These are phyloP conservation scores for Cantharis rufa DNA, from an alignment of 2,888 invertebrate species.

Conservation along the genomic window DNA sequence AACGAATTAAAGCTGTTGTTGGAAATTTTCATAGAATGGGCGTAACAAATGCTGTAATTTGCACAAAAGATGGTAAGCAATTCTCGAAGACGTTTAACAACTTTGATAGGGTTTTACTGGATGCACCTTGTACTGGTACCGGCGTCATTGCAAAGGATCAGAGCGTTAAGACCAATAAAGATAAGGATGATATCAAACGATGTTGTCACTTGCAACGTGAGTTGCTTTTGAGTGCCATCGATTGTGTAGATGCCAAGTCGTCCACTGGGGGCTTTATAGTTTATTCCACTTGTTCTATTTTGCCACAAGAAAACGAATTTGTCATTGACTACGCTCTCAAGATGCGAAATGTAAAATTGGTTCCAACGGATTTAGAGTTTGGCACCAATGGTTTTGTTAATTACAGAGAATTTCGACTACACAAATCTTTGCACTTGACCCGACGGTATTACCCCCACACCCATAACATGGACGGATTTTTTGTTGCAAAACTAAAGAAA, in stretches of 20 bases:
- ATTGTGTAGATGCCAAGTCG: conserved; percentile 91
- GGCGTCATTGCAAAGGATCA: conserved; percentile 98
- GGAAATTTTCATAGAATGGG: conserved; percentile 97
- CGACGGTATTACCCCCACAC: conserved; percentile 95
- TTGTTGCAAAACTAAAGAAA: conserved; percentile 97
- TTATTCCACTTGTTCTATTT: conserved; percentile 97
- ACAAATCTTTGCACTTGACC: conserved; percentile 86
- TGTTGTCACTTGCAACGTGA: conserved; percentile 93
- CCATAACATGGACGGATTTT: conserved; percentile 99
- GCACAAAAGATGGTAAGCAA: conserved; percentile 86
- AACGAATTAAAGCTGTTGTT: conserved; percentile 87
- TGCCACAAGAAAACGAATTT: conserved; percentile 98
- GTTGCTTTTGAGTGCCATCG: conserved; percentile 93
- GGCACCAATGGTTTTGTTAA: conserved; percentile 93
- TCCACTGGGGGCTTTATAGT: conserved; percentile 92
- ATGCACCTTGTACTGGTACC: conserved; percentile 98
- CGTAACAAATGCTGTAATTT: conserved; percentile 89
- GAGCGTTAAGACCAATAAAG: conserved; percentile 91
- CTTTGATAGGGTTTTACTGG: conserved; percentile 93
- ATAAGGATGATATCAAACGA: conserved; percentile 85
- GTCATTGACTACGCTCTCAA: conserved; percentile 94
- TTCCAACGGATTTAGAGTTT: conserved; percentile 92
- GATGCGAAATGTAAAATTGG: conserved; percentile 90
- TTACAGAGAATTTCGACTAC: conserved; percentile 83
- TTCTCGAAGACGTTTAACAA: conserved; percentile 80